Evolutionary conservation across 2,113 vertebrate species (phyloP).

Genomic region (Entomyzon cyanotis): DNA sequence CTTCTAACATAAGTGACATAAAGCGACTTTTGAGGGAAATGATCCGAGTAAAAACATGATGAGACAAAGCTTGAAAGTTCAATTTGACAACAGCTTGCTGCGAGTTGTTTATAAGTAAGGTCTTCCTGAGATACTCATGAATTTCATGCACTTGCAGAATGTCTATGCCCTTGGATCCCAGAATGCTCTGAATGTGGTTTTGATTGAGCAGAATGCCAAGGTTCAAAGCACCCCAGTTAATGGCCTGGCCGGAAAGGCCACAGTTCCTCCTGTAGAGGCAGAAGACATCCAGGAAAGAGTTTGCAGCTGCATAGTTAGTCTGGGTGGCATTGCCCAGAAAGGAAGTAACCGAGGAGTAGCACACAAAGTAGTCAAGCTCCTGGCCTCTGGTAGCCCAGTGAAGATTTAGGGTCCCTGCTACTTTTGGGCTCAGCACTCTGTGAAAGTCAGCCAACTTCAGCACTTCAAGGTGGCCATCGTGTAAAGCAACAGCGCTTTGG

Average conservation of each 20-base stretch:
- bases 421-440: slow-evolving; percentile 84
- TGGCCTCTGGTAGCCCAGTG: slow-evolving; percentile 77
- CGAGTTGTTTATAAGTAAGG: slow-evolving; percentile 73
- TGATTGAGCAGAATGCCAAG: slow-evolving; percentile 80
- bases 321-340: slow-evolving; percentile 83
- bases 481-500: slow-evolving; percentile 83
- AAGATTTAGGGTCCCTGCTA: slow-evolving; percentile 83
- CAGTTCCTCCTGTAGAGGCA: slow-evolving; percentile 83
- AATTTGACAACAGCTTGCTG: slow-evolving; percentile 83
- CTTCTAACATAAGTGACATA: slow-evolving; percentile 56
- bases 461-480: slow-evolving; percentile 76
- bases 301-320: slow-evolving; percentile 88
- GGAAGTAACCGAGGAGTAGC: slow-evolving; percentile 86
- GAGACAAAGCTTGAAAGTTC: slow-evolving; percentile 71
- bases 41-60: slow-evolving; percentile 70
- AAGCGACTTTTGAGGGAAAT: slow-evolving; percentile 74
- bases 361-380: slow-evolving; percentile 86
- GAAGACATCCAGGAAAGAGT: slow-evolving; percentile 85
- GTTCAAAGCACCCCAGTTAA: slow-evolving; percentile 88
- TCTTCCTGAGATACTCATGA: slow-evolving; percentile 74
- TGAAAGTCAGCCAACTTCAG: slow-evolving; percentile 74
- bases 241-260: slow-evolving; percentile 82
- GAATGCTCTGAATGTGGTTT: slow-evolving; percentile 74
- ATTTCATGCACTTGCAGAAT: slow-evolving; percentile 77
- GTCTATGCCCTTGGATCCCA: slow-evolving; percentile 81